These are phyloP conservation scores for Oegoconia quadripuncta DNA, from an alignment of 2,888 invertebrate genomes.

Conservation along the genomic window DNA sequence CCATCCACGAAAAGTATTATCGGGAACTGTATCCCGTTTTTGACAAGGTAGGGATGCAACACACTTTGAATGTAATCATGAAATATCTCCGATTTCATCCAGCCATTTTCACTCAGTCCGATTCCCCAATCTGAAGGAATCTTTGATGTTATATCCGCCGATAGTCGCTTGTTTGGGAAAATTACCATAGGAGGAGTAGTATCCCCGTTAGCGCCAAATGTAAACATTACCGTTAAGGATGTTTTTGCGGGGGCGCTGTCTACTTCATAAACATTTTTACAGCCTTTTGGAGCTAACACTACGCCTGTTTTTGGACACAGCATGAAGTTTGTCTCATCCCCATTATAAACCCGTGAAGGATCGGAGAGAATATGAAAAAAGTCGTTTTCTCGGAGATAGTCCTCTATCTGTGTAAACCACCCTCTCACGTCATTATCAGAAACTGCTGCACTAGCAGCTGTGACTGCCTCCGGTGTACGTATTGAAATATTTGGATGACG, in stretches of 20 bases:
- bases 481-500: not conserved
- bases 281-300: constrained; percentile 24
- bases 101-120: constrained; percentile 12
- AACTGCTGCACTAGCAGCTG: constrained; percentile 30
- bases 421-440: constrained; percentile 30
- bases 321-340: constrained; percentile 31
- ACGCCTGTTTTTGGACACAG: constrained; percentile 24
- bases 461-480: constrained; percentile 28
- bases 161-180: constrained; percentile 37
- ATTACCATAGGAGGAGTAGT: constrained; percentile 43
- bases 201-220: constrained; percentile 38
- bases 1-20: constrained; percentile 14
- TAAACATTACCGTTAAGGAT: constrained; percentile 44
- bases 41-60: constrained; percentile 1
- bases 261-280: constrained; percentile 43
- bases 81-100: constrained; percentile 18
- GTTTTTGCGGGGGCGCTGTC: constrained; percentile 37
- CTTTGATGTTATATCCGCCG: constrained; percentile 28
- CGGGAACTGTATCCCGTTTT: constrained; percentile 1
- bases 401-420: constrained; percentile 30
- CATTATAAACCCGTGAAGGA: constrained; percentile 28
- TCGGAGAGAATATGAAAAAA: constrained; percentile 21
- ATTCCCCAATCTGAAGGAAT: constrained; percentile 40
- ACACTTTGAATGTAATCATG: constrained; percentile 11
- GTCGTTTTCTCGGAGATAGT: constrained; percentile 10